Evolutionary conservation across 2,113 vertebrate species (phyloP).

Genomic region (Elaphurus davidianus): DNA sequence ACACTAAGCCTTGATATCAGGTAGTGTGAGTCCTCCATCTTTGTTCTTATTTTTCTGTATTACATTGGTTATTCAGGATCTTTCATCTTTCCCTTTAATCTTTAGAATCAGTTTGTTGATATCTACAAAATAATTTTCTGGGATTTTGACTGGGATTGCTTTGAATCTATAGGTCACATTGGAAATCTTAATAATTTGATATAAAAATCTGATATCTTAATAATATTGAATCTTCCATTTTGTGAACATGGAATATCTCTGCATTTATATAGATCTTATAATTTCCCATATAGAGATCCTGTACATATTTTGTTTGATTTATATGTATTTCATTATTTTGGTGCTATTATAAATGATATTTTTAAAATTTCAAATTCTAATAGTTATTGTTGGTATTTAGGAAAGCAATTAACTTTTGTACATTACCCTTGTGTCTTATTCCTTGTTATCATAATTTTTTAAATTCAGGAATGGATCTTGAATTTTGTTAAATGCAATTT

Average conservation of each 20-base stretch:
- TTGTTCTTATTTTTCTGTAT: background rate
- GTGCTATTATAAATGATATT: background rate
- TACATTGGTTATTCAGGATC: background rate
- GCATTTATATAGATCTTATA: background rate
- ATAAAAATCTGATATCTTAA: background rate
- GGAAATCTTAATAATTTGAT: background rate
- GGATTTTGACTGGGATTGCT: background rate
- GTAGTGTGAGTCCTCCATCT: background rate
- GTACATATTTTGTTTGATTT: background rate
- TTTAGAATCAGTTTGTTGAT: background rate
- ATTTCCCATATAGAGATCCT: background rate
- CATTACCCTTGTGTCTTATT: background rate
- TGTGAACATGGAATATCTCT: background rate
- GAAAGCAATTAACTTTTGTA: background rate
- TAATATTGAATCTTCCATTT: background rate
- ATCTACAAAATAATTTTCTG: background rate
- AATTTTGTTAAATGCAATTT: conserved; percentile 22
- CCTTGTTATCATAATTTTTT: background rate
- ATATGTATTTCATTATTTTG: background rate
- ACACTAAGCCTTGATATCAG: background rate
- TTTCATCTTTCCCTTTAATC: background rate
- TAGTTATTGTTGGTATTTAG: background rate
- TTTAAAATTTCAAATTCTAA: background rate
- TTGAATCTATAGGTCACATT: background rate
- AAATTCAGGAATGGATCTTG: conserved; percentile 12